Base-by-base conservation (phyloP, 2,888 invertebrate genomes). In the Synanthedon tipuliformis region DNA sequence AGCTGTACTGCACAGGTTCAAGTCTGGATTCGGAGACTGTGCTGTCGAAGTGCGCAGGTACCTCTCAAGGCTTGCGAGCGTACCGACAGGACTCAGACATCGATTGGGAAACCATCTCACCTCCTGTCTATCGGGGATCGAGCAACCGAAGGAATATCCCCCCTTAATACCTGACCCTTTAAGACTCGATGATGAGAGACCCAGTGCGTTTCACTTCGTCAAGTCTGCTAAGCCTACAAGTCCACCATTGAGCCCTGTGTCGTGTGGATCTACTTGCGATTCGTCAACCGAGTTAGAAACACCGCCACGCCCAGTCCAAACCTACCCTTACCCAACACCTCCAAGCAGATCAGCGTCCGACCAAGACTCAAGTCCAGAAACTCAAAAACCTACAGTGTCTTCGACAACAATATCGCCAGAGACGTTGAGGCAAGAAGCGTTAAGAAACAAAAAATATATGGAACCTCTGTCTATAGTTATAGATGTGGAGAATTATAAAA, bases 11-110 rank as follows among this genome's bases (percentile, higher is more conserved):
- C 93, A 93, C 70, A 93, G 95, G 70, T 96, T 95, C 86, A 92
- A 94, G 59, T 90, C 94, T 23, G 96, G 96, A 60, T 96, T 95
- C 84, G 92, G 92, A 53, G 96, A 96, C 76, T 96, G 96, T 73
- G 95, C 95, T 16, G 91, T 92, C 15, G 96, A 96, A 84, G 94
- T 94, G 41, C 90, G 92, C 55, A 85, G 92, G 63, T 93, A 92
- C 79, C 89, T 93, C 50, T 89, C 88, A 34, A 84, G 91, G 59
- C 75, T 92, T 45, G 92, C 92, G 57, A 91, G 90, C 64, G 90
- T 92, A 8, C 89, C 64, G 63, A 89, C 69, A 65, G 88, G 81
- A 3, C 60, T 93, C 3, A 83, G 91, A 52, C 89, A 91, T 60
- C 83, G 93, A n/a, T 82, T 93, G 4, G 89, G 90, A 41, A 89